Evolutionary conservation across 2,888 invertebrate species (phyloP).

Genomic region (Spilosoma lubricipeda): DNA sequence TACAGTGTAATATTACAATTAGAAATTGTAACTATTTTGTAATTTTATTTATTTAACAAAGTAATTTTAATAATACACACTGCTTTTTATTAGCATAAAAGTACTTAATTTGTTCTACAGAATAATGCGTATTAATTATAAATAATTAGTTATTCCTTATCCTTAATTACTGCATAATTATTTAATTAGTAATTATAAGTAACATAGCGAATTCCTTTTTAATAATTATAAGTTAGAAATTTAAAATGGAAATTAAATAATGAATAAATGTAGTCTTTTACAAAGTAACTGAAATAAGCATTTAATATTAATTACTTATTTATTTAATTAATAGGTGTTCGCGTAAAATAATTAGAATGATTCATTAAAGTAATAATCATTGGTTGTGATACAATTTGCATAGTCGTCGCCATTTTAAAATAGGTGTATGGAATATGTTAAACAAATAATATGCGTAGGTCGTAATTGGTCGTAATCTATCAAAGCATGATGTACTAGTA

Average conservation of each 20-base stretch:
- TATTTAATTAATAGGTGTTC: conserved; percentile 2
- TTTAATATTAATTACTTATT: background rate
- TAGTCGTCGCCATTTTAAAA: conserved; percentile 36
- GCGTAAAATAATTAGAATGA: background rate
- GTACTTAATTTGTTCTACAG: background rate
- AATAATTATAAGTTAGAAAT: background rate
- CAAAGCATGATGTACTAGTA: conserved; percentile 34
- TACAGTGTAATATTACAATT: background rate
- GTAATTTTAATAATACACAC: background rate
- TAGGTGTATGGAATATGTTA: conserved; percentile 24
- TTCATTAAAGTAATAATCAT: conserved; percentile 4
- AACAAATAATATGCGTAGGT: conserved; percentile 26
- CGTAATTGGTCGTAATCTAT: conserved; percentile 44
- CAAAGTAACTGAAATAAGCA: background rate
- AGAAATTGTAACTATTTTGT: background rate
- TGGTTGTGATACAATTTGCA: conserved; percentile 26
- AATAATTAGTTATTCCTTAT: background rate
- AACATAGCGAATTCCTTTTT: background rate
- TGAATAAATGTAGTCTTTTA: background rate
- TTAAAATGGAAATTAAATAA: background rate
- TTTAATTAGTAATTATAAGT: conserved; percentile 2
- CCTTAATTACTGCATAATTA: conserved; percentile 1
- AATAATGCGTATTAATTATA: background rate
- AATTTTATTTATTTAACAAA: background rate
- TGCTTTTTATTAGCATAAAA: background rate